These are phyloP conservation scores for Pristionchus pacificus DNA, from an alignment of 1,140 invertebrate genomes.

Conservation along the genomic window DNA sequence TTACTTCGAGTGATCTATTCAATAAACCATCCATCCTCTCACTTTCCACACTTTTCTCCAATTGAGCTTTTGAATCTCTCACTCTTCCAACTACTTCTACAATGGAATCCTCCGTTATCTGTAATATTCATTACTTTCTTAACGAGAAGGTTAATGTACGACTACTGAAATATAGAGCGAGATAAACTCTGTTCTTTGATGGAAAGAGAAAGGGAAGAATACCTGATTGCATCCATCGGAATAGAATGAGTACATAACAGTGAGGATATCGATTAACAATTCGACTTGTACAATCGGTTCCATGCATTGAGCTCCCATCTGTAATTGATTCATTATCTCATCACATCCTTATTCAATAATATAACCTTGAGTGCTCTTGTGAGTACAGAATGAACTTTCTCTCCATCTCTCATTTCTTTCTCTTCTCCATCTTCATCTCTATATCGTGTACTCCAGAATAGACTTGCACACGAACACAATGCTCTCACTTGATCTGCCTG, in stretches of 20 bases:
- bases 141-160: background rate
- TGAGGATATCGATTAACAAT: constrained; percentile 86
- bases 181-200: background rate
- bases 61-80: constrained; percentile 61
- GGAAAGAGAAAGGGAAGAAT: background rate
- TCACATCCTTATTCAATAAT: background rate
- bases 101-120: constrained; percentile 19
- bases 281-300: constrained; percentile 93
- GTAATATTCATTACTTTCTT: constrained; percentile 4
- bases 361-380: constrained; percentile 85
- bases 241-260: constrained; percentile 88
- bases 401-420: constrained; percentile 73
- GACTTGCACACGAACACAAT: constrained; percentile 85
- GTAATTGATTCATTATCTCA: background rate
- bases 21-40: no score
- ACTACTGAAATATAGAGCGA: background rate
- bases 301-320: constrained; percentile 84
- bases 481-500: constrained; percentile 84
- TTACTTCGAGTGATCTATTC: no score
- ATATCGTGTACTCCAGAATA: constrained; percentile 82
- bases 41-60: no score
- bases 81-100: constrained; percentile 15
- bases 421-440: constrained; percentile 57
- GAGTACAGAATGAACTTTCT: constrained; percentile 84
- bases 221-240: constrained; percentile 84